phyloP scores from a whole-genome alignment of 1,140 invertebrate genomes.

The Drosophila obscura region DNA sequence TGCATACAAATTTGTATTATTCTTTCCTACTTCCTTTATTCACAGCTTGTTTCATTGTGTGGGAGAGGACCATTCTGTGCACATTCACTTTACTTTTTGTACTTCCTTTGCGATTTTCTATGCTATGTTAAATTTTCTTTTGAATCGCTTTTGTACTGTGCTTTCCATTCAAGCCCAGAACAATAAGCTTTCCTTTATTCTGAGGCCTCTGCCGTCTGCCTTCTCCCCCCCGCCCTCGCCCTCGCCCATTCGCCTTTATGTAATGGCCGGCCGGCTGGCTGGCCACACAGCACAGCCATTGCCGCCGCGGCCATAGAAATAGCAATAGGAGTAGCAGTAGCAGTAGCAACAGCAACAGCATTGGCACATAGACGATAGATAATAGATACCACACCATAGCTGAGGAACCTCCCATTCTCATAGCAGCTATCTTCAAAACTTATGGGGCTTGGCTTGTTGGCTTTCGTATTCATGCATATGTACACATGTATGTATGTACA shows the following conservation, averaged over 20 bases:
- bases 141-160: constrained; percentile 58
- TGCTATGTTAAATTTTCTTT: constrained; percentile 56
- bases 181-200: constrained; percentile 59
- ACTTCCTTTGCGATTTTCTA: constrained; percentile 39
- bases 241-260: neutral
- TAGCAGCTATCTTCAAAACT: no score
- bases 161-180: constrained; percentile 55
- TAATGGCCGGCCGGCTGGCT: neutral
- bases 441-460: no score
- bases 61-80: constrained; percentile 21
- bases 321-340: no score
- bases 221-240: no score
- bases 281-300: neutral
- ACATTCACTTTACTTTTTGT: constrained; percentile 46
- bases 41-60: constrained; percentile 44
- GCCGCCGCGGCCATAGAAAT: constrained; percentile 10
- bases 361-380: no score
- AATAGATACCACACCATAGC: no score
- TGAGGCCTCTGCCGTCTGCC: constrained; percentile 19
- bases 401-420: no score
- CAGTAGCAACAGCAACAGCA: no score
- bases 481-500: neutral
- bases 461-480: neutral
- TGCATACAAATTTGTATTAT: constrained; percentile 60
- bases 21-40: constrained; percentile 47